Evolutionary conservation across 92 coral and sea anemone genomes (phyloP).

Genomic region (Muricea muricata): DNA sequence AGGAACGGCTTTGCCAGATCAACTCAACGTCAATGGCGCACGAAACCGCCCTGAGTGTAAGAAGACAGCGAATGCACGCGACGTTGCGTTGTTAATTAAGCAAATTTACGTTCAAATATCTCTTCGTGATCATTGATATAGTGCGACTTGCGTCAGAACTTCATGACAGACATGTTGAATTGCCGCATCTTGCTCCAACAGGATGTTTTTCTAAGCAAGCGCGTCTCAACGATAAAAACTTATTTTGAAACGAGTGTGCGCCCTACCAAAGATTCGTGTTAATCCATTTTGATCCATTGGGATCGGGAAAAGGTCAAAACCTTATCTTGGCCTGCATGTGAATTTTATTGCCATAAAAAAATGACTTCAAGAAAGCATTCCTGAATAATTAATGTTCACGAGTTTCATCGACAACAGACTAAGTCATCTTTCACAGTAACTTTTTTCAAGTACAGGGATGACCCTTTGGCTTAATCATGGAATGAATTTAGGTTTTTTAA

Average conservation of each 20-base stretch:
- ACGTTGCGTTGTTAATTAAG: background rate
- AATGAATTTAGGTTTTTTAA: no score
- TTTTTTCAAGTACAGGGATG: no score
- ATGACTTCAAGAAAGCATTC: background rate
- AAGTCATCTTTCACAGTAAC: no score
- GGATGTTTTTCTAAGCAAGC: slow-evolving; percentile 4
- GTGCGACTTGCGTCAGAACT: background rate
- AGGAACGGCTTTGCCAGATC: no score
- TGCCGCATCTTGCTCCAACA: background rate
- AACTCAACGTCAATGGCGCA: background rate
- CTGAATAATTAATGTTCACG: background rate
- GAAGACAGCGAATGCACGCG: no score
- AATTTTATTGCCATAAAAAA: background rate
- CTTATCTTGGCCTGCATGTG: background rate
- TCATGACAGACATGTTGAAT: background rate
- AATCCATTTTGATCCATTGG: background rate
- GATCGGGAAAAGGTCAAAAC: background rate
- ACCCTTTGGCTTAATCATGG: no score
- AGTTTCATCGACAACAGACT: no score
- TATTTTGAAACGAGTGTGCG: no score
- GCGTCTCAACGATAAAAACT: background rate
- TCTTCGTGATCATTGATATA: background rate
- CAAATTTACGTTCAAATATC: background rate
- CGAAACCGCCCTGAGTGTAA: background rate
- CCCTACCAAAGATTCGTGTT: background rate